Evolutionary conservation across 2,797 vertebrate species (phyloP), one percentile per base, ranked within the genome.

Genomic region (Xenentodon cancila): DNA sequence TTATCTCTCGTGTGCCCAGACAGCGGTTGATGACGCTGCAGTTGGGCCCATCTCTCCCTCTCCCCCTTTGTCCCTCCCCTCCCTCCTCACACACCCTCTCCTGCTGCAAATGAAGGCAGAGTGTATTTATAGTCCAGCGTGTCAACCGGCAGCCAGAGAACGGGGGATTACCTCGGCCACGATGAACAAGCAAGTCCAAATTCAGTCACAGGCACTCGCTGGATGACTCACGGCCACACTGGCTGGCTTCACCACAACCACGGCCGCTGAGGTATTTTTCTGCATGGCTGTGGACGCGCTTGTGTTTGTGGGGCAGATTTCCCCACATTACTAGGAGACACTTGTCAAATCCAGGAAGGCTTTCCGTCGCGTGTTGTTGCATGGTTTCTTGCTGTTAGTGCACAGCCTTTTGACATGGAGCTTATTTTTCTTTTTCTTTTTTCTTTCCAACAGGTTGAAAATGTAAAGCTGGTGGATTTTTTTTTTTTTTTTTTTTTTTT

Each of bases 61-160:
- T 37, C 34, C 34, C 12, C 12, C 11, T 37, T 37, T 13, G 34
- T 1, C 72, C 52, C 73, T 47, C 51, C 53, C 54, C 50, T 3
- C 51, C 11, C 69, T 53, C 61, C 68, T 21, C 59, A 7, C 53
- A 6, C 52, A 20, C 58, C 25, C 64, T 52, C 59, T 59, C 61
- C 48, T 68, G 56, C 59, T 68, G 64, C 84, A 78, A 88, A 86
- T 81, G 85, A 84, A 82, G 82, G 74, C 81, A 68, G 83, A 65
- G 90, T 79, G 88, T 93, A 93, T 92, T 92, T 93, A 90, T 93
- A 93, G 91, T 88, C 71, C 63, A 20, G 84, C 53, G 84, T 90
- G 90, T 88, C 84, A 83, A 82, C 82, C 84, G 8, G 85, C 84
- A 84, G 88, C 87, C 84, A 80, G 81, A 57, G 79, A 81, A 81